Evolutionary conservation across 2,888 invertebrate genomes (phyloP), one percentile per base, ranked within the genome.

Genomic region (Ceriagrion tenellum): DNA sequence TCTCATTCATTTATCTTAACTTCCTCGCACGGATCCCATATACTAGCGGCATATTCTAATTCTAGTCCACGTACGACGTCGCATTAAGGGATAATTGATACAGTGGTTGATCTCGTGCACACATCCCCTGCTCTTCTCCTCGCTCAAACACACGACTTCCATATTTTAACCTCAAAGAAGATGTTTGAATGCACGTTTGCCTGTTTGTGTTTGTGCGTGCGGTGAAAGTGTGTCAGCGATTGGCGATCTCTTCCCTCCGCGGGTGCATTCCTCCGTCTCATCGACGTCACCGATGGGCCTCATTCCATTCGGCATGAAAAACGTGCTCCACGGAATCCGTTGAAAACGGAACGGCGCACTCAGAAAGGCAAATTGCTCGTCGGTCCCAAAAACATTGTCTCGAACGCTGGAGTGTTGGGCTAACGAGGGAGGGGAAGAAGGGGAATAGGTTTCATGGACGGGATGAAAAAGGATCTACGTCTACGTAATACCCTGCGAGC

Each of bases 161-260:
- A 35, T 81, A 18, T 81, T 35, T 18, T 16, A 8, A 30, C 81
- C 81, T n/a, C 10, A n/a, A n/a, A n/a, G n/a, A n/a, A 81, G 81
- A 35, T 13, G 35, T 35, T 59, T 35, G 81, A 35, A 81, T 35
- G 35, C 81, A 81, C 0, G 30, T 47, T 47, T 47, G 47, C 47
- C 4, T 47, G 47, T 47, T 8, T 47, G 47, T n/a, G n/a, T 8
- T 47, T 47, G 4, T 47, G 47, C 47, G 47, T 30, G 35, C 8
- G 81, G 81, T 18, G 81, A 81, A 81, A 81, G 81, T 81, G 81
- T 81, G 81, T 81, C 81, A 81, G 26, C 35, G 81, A 35, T 35
- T 30, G 81, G 35, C 81, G 26, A 12, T 30, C 81, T 3, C 35
- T 3, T 35, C 13, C 35, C 81, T n/a, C n/a, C 81, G 81, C 81